Percentiles rank a stretch among this genome's conserved stretches.
Evolutionary conservation across 2,888 invertebrate genomes (phyloP).

Genomic region (Charanyca ferruginea): DNA sequence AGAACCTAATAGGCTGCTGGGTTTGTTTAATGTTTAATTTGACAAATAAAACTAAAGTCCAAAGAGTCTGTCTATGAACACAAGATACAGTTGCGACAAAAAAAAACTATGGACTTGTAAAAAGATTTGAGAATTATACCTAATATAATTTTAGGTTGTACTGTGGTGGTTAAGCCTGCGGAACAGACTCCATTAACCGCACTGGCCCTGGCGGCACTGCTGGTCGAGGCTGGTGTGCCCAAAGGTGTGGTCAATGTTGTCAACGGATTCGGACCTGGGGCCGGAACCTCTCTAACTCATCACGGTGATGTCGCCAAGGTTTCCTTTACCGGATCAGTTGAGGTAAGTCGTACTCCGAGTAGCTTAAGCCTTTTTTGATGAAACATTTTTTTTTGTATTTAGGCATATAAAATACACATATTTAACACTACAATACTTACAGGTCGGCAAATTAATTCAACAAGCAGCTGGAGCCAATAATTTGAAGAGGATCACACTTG

Average conservation of each 20-base stretch:
- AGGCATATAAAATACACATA: neutral
- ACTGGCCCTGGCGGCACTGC: slow-evolving; percentile 94
- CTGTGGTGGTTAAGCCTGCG: slow-evolving; percentile 97
- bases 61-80: too few species aligned
- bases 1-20: too few species aligned
- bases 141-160: slow-evolving; percentile 90
- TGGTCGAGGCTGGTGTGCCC: slow-evolving; percentile 96
- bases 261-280: slow-evolving; percentile 95
- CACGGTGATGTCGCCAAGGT: slow-evolving; percentile 95
- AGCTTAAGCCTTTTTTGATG: too few species aligned
- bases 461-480: slow-evolving; percentile 94
- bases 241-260: slow-evolving; percentile 97
- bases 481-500: slow-evolving; percentile 95
- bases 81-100: too few species aligned
- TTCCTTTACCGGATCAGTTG: slow-evolving; percentile 92
- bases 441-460: slow-evolving; percentile 91
- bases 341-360: slow-evolving; percentile 81
- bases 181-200: slow-evolving; percentile 98
- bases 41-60: too few species aligned
- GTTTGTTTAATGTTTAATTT: too few species aligned
- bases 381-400: neutral
- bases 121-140: neutral
- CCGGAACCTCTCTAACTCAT: slow-evolving; percentile 94
- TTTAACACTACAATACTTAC: neutral
- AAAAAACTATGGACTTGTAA: neutral